Percentiles rank a stretch among this genome's conserved stretches.
These are phyloP conservation scores for Puma concolor DNA, from an alignment of 2,113 vertebrate species.

Conservation along the genomic window DNA sequence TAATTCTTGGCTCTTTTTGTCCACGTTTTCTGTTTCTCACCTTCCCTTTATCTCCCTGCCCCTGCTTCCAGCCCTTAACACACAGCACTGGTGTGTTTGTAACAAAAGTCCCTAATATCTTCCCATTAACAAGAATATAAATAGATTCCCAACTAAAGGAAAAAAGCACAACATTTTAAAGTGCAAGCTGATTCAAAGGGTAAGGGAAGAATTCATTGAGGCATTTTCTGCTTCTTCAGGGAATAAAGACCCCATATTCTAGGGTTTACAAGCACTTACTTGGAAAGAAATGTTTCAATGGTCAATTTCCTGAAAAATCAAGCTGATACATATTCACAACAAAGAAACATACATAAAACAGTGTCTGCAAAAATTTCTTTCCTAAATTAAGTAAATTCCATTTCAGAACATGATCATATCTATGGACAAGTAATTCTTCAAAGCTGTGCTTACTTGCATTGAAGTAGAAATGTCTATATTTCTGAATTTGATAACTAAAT, in stretches of 20 bases:
- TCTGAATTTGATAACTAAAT: slow-evolving; percentile 34
- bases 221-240: background rate
- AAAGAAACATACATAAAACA: background rate
- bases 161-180: background rate
- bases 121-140: background rate
- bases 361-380: background rate
- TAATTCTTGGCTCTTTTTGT: background rate
- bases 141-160: background rate
- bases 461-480: slow-evolving; percentile 14
- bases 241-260: background rate
- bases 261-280: background rate
- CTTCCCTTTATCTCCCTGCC: background rate
- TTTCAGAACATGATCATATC: background rate
- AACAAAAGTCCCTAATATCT: background rate
- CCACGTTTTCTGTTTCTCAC: background rate
- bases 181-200: background rate
- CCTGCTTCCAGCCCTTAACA: background rate
- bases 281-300: background rate
- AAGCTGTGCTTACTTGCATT: background rate
- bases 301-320: slow-evolving; percentile 30
- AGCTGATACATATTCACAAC: background rate
- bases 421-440: background rate
- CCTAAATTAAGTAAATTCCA: slow-evolving; percentile 25
- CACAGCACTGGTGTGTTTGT: background rate
- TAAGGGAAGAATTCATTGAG: background rate